phyloP scores from a whole-genome alignment of 1,140 invertebrate species.

The Brevipalpus yothersi region DNA sequence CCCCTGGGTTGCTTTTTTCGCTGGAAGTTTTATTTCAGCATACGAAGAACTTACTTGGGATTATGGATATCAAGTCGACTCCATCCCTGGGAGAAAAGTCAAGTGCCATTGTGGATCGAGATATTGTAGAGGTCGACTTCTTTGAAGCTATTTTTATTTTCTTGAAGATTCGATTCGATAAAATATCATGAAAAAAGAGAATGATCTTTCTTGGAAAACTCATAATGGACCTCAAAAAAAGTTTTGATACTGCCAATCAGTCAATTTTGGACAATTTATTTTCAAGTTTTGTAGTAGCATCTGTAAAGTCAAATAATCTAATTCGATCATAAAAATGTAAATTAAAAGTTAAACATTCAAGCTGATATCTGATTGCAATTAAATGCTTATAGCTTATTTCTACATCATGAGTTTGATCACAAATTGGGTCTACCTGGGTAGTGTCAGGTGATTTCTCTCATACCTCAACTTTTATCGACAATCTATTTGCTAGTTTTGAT shows the following conservation, averaged over 20 bases:
- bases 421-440: too few relatives aligned
- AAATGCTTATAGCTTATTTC: too few relatives aligned
- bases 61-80: slow-evolving; percentile 26
- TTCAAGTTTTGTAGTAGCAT: too few relatives aligned
- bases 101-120: neutral
- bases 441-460: too few relatives aligned
- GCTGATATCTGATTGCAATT: too few relatives aligned
- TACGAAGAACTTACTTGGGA: slow-evolving; percentile 79
- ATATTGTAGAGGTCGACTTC: neutral
- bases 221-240: neutral
- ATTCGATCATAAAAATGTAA: too few relatives aligned
- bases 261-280: slow-evolving; percentile 2
- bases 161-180: neutral
- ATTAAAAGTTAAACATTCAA: too few relatives aligned
- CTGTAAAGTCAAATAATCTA: too few relatives aligned
- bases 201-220: slow-evolving; percentile 7
- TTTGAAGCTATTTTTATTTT: neutral
- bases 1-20: slow-evolving; percentile 67
- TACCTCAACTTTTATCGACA: too few relatives aligned
- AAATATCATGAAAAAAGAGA: neutral
- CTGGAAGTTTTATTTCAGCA: slow-evolving; percentile 33
- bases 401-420: too few relatives aligned
- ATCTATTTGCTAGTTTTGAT: too few relatives aligned
- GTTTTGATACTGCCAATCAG: too few relatives aligned
- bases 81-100: neutral